Evolutionary conservation across 2,113 vertebrate genomes (phyloP), one percentile per base, ranked within the genome.

Genomic region (Cricetomys ansorgei): DNA sequence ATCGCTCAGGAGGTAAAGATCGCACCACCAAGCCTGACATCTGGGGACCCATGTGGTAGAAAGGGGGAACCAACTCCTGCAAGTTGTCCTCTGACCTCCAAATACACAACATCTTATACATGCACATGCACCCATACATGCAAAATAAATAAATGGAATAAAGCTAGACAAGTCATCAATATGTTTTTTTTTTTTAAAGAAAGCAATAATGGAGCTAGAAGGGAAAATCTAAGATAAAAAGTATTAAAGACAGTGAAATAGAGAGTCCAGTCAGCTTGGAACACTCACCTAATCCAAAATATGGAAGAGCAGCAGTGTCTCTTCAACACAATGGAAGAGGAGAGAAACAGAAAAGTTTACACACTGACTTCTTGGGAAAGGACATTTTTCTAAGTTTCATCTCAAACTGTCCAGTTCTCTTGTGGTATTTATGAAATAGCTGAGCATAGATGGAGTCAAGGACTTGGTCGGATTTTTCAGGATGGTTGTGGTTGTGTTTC

Each of bases 231-330:
- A 91, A 79, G 19, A 65, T 8, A 77, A 93, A 94, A 96, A 65
- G 57, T n/a, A 83, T 65, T 45, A 89, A 92, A 43, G 40, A 50
- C 31, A 53, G 43, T 50, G 13, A 84, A 84, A 29, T n/a, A 84
- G 99, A 99, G 88, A 98, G 98, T 59, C 98, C 98, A 7, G 95
- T 97, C 1, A 98, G 98, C 94, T 97, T 98, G 0, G 98, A 98
- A 88, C 97, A 97, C 3, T 97, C 98, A 98, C 16, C 96, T 99
- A 89, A 98, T 97, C 73, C 98, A 99, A 94, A 99, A 99, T 96
- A 98, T 99, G 43, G 97, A 99, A 94, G 98, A 99, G 95, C 98
- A 84, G 99, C 48, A 98, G 98, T 97, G 98, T 99, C 95, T 98
- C 98, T 96, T 97, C 98, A 53, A 88, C 95, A 96, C 96, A 98